phyloP scores from a whole-genome alignment of 2,113 vertebrate genomes.

The Boleophthalmus pectinirostris region DNA sequence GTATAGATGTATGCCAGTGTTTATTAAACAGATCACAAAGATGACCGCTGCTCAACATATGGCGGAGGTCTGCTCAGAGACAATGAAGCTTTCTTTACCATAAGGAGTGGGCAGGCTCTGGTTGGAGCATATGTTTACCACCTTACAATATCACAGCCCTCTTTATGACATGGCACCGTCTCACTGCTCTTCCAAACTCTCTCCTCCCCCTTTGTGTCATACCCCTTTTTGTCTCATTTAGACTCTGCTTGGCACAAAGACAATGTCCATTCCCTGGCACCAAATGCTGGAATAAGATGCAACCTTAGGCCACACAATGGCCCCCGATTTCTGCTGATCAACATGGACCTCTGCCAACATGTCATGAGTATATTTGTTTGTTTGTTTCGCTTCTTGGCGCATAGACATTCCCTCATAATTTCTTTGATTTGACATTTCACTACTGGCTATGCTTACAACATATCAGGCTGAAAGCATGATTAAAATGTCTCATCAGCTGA shows the following conservation, averaged over 20 bases:
- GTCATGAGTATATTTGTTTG: conserved; percentile 38
- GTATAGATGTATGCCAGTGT: conserved; percentile 12
- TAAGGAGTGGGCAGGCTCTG: conserved; percentile 37
- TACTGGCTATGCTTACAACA: neutral
- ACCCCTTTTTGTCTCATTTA: conserved; percentile 66
- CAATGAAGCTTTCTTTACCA: conserved; percentile 35
- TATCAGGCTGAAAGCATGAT: neutral
- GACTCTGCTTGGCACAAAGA: conserved; percentile 71
- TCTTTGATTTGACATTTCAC: too few relatives aligned
- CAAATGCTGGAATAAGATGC: conserved; percentile 50
- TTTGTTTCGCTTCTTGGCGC: conserved; percentile 24
- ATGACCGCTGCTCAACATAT: conserved; percentile 37
- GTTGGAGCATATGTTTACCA: conserved; percentile 28
- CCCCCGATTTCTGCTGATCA: conserved; percentile 34
- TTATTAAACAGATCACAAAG: conserved; percentile 34
- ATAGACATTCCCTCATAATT: neutral
- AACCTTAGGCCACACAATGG: conserved; percentile 36
- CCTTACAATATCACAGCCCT: conserved; percentile 40
- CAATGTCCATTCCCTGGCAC: conserved; percentile 69
- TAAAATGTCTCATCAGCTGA: neutral
- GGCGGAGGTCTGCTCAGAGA: conserved; percentile 40
- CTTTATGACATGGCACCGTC: conserved; percentile 56
- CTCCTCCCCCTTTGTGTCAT: conserved; percentile 61
- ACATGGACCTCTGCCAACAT: conserved; percentile 49
- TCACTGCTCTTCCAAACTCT: conserved; percentile 57